phyloP scores from a whole-genome alignment of 2,888 invertebrate species.

The Drosophila quinaria region DNA sequence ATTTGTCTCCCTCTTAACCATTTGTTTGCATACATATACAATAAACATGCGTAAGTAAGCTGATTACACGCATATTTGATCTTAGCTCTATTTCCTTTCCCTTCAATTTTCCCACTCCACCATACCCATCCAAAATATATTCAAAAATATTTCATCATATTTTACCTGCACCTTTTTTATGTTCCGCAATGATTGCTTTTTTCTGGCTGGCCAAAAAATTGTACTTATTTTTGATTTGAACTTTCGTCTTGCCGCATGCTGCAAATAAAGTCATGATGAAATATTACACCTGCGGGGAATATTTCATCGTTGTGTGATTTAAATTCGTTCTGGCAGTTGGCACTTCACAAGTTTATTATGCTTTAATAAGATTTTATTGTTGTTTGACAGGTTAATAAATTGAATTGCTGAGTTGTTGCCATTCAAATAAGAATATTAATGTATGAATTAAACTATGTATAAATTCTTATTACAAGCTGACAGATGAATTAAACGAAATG shows the following conservation, averaged over 20 bases:
- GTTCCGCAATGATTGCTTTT: slow-evolving; percentile 67
- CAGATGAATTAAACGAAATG: too few relatives aligned
- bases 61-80: slow-evolving; percentile 83
- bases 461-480: not conserved
- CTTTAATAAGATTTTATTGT: slow-evolving; percentile 75
- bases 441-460: not conserved
- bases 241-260: slow-evolving; percentile 31
- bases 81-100: slow-evolving; percentile 41
- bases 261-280: slow-evolving; percentile 56
- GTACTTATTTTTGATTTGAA: slow-evolving; percentile 70
- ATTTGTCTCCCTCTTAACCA: slow-evolving; percentile 32
- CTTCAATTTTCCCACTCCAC: not conserved
- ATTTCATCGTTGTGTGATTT: slow-evolving; percentile 69
- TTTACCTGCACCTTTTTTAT: slow-evolving; percentile 41
- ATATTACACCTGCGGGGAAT: slow-evolving; percentile 74
- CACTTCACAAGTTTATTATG: slow-evolving; percentile 30
- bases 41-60: slow-evolving; percentile 82
- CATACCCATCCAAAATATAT: slow-evolving; percentile 25
- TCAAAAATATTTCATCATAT: slow-evolving; percentile 57
- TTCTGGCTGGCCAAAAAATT: slow-evolving; percentile 51
- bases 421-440: slow-evolving; percentile 2
- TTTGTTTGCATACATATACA: slow-evolving; percentile 47
- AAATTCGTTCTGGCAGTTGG: slow-evolving; percentile 58
- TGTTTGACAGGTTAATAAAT: slow-evolving; percentile 57
- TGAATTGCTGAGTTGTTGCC: slow-evolving; percentile 36